A percentile compares a stretch with the other conserved stretches of the same genome.
Conservation (phyloP, 35 echinoderm and acorn worm genomes). For the Hemicentrotus pulcherrimus region DNA sequence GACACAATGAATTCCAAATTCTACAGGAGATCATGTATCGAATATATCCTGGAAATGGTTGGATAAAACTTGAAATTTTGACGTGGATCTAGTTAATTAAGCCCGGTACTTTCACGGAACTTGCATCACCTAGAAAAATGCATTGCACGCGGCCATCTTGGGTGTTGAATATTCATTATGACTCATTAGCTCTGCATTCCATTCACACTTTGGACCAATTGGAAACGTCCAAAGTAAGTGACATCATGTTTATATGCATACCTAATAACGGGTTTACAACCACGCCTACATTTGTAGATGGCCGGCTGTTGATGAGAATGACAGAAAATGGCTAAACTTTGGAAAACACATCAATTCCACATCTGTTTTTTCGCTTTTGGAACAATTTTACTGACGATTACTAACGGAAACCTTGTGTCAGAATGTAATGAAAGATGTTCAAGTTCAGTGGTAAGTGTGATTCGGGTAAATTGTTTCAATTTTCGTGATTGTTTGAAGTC, state of each 20-base stretch:
- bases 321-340: slow-evolving; percentile 45
- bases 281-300: background rate
- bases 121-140: background rate
- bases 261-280: background rate
- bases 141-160: background rate
- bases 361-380: slow-evolving; percentile 24
- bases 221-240: background rate
- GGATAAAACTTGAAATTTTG: no score
- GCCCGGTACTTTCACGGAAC: background rate
- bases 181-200: slow-evolving; percentile 56
- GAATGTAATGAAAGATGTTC: slow-evolving; percentile 45
- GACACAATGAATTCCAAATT: slow-evolving; percentile 1
- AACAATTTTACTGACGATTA: background rate
- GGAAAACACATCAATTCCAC: slow-evolving; percentile 36
- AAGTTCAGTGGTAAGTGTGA: slow-evolving; percentile 20
- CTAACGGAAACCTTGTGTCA: slow-evolving; percentile 21
- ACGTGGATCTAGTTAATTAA: no score
- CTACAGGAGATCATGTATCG: background rate
- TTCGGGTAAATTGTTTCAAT: background rate
- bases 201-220: slow-evolving; percentile 73
- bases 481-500: background rate
- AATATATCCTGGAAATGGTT: background rate
- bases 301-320: background rate
- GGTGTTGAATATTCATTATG: slow-evolving; percentile 47
- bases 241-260: slow-evolving; percentile 45